phyloP scores from a whole-genome alignment of 2,113 vertebrate genomes.

The Zosterops pallidus region DNA sequence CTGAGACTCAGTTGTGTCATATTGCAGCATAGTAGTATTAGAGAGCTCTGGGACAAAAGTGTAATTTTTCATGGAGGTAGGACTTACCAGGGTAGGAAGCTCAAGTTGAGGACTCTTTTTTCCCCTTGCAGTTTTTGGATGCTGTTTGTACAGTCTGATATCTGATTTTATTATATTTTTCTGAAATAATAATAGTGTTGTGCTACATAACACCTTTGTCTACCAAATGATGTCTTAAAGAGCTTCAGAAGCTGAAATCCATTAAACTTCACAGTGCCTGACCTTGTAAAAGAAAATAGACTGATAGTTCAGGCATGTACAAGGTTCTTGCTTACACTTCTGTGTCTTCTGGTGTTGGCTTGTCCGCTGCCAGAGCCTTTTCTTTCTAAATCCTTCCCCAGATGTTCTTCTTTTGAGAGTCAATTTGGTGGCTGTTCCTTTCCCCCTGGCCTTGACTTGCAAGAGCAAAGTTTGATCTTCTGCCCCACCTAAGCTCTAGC shows the following conservation, averaged over 20 bases:
- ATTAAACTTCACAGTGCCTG: background rate
- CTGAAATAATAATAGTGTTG: background rate
- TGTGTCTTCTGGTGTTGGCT: background rate
- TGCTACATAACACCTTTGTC: background rate
- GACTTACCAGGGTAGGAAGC: constrained; percentile 5
- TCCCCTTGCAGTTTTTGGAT: background rate
- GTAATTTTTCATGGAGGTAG: background rate
- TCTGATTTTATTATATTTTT: background rate
- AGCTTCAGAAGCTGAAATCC: background rate
- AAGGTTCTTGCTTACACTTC: background rate
- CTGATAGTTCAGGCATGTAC: background rate
- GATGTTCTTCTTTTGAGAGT: background rate
- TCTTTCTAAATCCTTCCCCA: background rate
- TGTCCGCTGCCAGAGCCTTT: background rate
- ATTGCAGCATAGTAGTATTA: background rate
- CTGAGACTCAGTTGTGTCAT: background rate
- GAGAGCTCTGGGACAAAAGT: background rate
- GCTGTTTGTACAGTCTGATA: constrained; percentile 16
- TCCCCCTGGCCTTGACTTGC: background rate
- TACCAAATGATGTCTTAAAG: background rate
- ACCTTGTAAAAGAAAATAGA: background rate
- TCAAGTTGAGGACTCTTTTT: constrained; percentile 39
- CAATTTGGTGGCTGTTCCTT: background rate
- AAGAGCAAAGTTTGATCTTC: background rate
- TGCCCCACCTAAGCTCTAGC: constrained; percentile 4